Conservation (phyloP, 2,797 vertebrate species). For the Myiotriccus ornatus region DNA sequence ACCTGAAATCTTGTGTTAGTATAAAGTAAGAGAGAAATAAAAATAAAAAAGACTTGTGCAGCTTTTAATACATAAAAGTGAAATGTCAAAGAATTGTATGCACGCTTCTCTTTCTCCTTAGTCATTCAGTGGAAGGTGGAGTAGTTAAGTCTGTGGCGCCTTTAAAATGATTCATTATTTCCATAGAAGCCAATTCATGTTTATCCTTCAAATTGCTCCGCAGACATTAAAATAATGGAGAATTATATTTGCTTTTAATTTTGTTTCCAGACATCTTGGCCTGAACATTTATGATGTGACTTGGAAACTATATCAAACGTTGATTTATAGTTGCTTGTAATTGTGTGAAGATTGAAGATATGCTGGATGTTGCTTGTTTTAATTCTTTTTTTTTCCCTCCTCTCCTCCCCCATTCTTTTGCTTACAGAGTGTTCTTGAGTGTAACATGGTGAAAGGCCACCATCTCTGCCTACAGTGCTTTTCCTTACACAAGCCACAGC, state of each 20-base stretch:
- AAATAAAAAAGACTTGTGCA: background rate
- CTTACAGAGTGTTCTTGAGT: background rate
- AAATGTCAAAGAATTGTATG: background rate
- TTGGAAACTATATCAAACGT: constrained; percentile 63
- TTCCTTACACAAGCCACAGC: background rate
- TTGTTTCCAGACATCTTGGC: constrained; percentile 71
- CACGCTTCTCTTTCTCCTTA: constrained; percentile 5
- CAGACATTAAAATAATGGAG: constrained; percentile 58
- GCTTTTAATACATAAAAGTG: background rate
- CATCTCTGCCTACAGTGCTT: background rate
- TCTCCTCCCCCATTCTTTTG: background rate
- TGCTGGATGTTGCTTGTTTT: background rate
- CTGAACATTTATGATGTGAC: constrained; percentile 58
- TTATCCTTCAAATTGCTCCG: constrained; percentile 51
- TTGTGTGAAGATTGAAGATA: constrained; percentile 52
- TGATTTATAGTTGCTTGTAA: constrained; percentile 57
- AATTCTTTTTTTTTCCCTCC: background rate
- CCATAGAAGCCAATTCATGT: constrained; percentile 62
- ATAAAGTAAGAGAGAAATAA: background rate
- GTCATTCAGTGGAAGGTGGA: constrained; percentile 52
- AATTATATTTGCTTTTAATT: constrained; percentile 73
- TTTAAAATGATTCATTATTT: constrained; percentile 67
- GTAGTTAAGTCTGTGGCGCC: constrained; percentile 25
- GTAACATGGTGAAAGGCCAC: background rate
- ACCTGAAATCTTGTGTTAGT: background rate